Base-by-base conservation (phyloP, 2,797 vertebrate genomes). In the Sandelia bainsii region DNA sequence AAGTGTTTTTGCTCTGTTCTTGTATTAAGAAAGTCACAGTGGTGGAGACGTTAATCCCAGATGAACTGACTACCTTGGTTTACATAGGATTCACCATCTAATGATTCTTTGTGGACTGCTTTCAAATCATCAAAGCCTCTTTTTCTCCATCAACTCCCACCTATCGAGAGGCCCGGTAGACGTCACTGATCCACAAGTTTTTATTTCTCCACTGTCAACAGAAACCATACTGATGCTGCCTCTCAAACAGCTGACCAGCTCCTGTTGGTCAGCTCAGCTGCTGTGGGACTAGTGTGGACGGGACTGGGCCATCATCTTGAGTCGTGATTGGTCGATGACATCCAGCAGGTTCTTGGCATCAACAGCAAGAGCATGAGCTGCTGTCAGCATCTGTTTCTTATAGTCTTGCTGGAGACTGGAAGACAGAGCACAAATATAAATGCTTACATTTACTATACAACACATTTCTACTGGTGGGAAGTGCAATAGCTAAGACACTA, bases 361-460 rank as follows among this genome's bases (percentile, higher is more conserved):
- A 27, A 99, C 98, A 0, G 98, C 98, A 58, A 99, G 95, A 0
- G 98, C 98, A 0, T 99, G 98, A 29, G 98, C 98, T 0, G 98
- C 98, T 0, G 98, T 99, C 79, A 99, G 90, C 98, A 99, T 99
- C 80, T 99, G 98, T 89, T 99, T 99, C 80, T 99, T 99, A 88
- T 99, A 99, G 88, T 99, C 98, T 90, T 99, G 97, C 94, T 99
- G 98, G 56, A 99, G 95, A 90, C 97, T 93, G 39, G 8, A n/a
- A 16, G 40, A 69, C n/a, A 44, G 5, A 77, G 29, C 6, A 69
- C n/a, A 69, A 44, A 72, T 0, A 69, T 0, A 17, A 22, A 67
- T 4, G 52, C 8, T 20, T 12, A 54, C 19, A 3, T 72, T 37
- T 51, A 11, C 56, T 1, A 58, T 10, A 23, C 40, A 34, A 39